Conservation (phyloP, 2,888 invertebrate genomes). For the Hyposoter didymator region DNA sequence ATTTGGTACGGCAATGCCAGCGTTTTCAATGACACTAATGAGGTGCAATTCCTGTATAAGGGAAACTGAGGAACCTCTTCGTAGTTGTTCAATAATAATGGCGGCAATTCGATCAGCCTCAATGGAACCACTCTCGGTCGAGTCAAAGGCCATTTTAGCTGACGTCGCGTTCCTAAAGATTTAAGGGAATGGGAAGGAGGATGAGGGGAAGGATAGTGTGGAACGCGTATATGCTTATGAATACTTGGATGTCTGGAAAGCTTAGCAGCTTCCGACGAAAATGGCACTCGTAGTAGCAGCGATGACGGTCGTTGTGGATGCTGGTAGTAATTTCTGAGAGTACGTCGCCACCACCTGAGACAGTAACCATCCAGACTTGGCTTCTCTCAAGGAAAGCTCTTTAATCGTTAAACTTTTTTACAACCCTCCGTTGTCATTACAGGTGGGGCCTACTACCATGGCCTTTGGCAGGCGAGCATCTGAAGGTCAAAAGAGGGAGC, state of each 20-base stretch:
- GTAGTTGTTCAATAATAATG: not conserved
- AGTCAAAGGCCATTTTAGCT: conserved; percentile 18
- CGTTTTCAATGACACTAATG: conserved; percentile 42
- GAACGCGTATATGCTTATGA: conserved; percentile 5
- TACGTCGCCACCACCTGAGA: conserved; percentile 2
- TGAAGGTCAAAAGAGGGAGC: not conserved
- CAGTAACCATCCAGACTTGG: conserved; percentile 18
- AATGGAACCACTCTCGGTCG: conserved; percentile 20
- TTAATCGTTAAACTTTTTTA: conserved; percentile 2
- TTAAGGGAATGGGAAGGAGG: conserved; percentile 14
- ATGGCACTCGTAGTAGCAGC: conserved; percentile 24
- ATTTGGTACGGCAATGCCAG: conserved; percentile 1
- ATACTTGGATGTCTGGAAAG: conserved; percentile 24
- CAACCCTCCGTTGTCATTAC: not conserved
- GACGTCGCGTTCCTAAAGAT: conserved; percentile 22
- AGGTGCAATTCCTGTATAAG: conserved; percentile 24
- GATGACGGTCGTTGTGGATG: conserved; percentile 5
- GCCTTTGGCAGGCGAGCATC: not conserved
- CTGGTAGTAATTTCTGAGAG: conserved; percentile 11
- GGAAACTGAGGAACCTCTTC: not conserved
- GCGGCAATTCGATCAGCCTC: conserved; percentile 44
- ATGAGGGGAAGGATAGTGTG: too few relatives aligned
- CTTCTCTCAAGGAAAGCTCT: not conserved
- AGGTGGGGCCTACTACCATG: not conserved
- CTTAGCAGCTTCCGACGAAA: conserved; percentile 26